Base-by-base conservation (phyloP, 2,113 vertebrate genomes). In the Callorhinus ursinus region DNA sequence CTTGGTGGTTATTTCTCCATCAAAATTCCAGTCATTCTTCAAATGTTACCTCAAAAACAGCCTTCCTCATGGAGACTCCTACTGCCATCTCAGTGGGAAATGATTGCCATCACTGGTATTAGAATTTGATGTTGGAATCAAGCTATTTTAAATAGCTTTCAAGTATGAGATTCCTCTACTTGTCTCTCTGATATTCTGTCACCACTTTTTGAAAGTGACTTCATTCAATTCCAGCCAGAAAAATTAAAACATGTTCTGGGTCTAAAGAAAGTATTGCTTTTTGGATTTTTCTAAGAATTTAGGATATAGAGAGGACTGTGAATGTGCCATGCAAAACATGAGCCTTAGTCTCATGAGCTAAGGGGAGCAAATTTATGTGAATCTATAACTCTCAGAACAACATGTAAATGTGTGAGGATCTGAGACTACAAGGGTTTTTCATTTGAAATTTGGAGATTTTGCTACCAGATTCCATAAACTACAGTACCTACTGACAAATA, bases 371-470 rank as follows among this genome's bases (percentile, higher is more conserved):
- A 96, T 95, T 86, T 95, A 97, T 72, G 16, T 84, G 85, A 97
- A 72, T 21, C 59, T 79, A 55, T 96, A 86, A 95, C n/a, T 93
- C 95, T 96, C 80, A 96, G 88, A 95, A 96, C 26, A 79, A 74
- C 33, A 71, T 31, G 65, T 81, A 83, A 98, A 63, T 88, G 4
- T 59, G 7, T 85, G 76, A 61, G 5, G 51, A 86, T 85, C 85
- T 95, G 51, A 92, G 84, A 71, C 71, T 83, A 89, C 18, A 85
- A 69, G 33, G 10, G n/a, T 49, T 87, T 87, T 42, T 92, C 22
- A 57, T 76, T 92, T 96, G 79, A 96, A 91, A 93, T 92, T 83
- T 85, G 63, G 55, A 72, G 59, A 95, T 80, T 97, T 98, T 92
- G 18, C 63, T 96, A 51, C n/a, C 42, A 87, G 55, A 28, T 19